A percentile compares a stretch with the other conserved stretches of the same genome.
These are phyloP conservation scores for Hypsopygia costalis DNA, from an alignment of 2,888 invertebrate species.

Conservation along the genomic window DNA sequence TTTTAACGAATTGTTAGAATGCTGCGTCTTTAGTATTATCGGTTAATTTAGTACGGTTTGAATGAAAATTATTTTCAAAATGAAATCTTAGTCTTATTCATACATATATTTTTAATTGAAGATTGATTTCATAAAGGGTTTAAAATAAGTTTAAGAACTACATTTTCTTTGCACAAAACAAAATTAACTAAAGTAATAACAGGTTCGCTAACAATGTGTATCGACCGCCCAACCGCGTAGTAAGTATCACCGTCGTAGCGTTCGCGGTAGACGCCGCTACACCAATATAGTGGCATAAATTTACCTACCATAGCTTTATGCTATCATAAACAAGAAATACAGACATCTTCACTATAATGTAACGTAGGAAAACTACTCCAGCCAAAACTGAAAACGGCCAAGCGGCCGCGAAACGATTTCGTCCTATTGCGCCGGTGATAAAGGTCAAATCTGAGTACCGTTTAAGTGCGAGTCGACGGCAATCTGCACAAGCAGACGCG, in stretches of 20 bases:
- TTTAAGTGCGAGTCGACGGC: slow-evolving; percentile 59
- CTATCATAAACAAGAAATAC: slow-evolving; percentile 67
- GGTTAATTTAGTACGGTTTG: too few relatives aligned
- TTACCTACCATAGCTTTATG: slow-evolving; percentile 66
- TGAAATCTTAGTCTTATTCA: too few relatives aligned
- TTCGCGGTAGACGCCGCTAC: slow-evolving; percentile 39
- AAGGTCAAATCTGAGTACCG: slow-evolving; percentile 57
- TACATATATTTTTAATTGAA: too few relatives aligned
- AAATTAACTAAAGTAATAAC: neutral
- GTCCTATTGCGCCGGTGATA: slow-evolving; percentile 56
- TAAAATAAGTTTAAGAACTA: too few relatives aligned
- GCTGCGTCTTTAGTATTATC: too few relatives aligned
- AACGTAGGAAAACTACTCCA: slow-evolving; percentile 49
- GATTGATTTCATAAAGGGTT: too few relatives aligned
- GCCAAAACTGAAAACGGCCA: slow-evolving; percentile 45
- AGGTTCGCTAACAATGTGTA: slow-evolving; percentile 15
- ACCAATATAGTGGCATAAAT: slow-evolving; percentile 55
- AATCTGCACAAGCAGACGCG: slow-evolving; percentile 67
- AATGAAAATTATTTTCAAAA: too few relatives aligned
- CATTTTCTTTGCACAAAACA: too few relatives aligned
- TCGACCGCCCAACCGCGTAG: slow-evolving; percentile 25
- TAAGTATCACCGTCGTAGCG: slow-evolving; percentile 24
- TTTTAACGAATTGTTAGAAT: neutral
- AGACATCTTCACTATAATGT: slow-evolving; percentile 67
- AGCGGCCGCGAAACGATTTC: slow-evolving; percentile 36